These are phyloP conservation scores for Silvanus unidentatus DNA, from an alignment of 2,888 invertebrate species.

Conservation along the genomic window DNA sequence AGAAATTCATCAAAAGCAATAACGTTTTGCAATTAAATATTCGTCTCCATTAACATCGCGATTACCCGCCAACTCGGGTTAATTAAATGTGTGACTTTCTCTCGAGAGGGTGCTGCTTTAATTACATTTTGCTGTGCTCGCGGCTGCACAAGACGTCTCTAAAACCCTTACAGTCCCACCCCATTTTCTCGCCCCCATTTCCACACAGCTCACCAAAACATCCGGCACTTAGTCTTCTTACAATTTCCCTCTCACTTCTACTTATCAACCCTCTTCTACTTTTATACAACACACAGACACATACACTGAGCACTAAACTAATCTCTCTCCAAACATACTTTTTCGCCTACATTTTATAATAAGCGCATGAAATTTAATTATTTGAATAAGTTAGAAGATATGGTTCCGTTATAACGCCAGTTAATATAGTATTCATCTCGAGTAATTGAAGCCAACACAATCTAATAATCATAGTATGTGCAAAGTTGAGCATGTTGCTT, in stretches of 20 bases:
- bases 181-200: slow-evolving; percentile 22
- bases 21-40: slow-evolving; percentile 43
- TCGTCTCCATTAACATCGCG: slow-evolving; percentile 45
- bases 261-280: slow-evolving; percentile 2
- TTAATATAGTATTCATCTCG: too few relatives aligned
- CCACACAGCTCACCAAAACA: slow-evolving; percentile 22
- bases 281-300: too few relatives aligned
- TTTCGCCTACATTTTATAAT: too few relatives aligned
- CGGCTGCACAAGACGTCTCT: slow-evolving; percentile 40
- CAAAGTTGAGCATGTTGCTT: slow-evolving; percentile 3
- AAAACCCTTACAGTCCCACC: slow-evolving; percentile 23
- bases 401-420: too few relatives aligned
- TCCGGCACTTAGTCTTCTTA: slow-evolving; percentile 28
- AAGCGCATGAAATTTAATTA: neutral
- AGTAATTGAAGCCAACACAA: slow-evolving; percentile 19
- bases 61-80: slow-evolving; percentile 44
- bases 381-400: neutral
- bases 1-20: slow-evolving; percentile 31
- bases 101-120: slow-evolving; percentile 37
- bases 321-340: too few relatives aligned
- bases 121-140: slow-evolving; percentile 42
- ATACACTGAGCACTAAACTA: too few relatives aligned
- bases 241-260: neutral
- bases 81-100: slow-evolving; percentile 47
- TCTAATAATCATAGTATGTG: slow-evolving; percentile 9